Base-by-base conservation (phyloP, 2,888 invertebrate species). In the Odiellus spinosus region DNA sequence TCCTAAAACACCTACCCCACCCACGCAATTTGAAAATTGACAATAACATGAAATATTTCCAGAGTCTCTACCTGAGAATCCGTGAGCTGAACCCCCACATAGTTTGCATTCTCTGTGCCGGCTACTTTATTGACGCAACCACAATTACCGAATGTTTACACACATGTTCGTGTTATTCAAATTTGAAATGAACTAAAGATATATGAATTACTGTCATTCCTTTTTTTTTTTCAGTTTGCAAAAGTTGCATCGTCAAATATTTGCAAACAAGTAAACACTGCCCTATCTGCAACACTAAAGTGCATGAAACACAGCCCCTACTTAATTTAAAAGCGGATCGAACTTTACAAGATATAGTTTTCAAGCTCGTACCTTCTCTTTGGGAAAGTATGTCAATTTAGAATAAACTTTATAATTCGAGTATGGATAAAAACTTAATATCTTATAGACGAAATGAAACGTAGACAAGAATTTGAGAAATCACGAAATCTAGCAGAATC, bases 331-430 rank as follows among this genome's bases (percentile, higher is more conserved):
- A 67, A 54, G 57, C 83, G 56, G 93, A 93, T 69, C 84, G 87
- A 64, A 86, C 88, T 21, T 73, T 91, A 45, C 93, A 93, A 71
- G 88, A 88, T 58, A 84, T 93, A 63, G 91, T 93, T 6, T 93
- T 91, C 70, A 93, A 93, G 71, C 71, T 93, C 59, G 91, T 93
- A 45, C 93, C 93, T 44, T 87, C 86, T n/a, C 72, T 93, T 14
- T 91, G 87, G 66, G 80, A 86, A 69, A 74, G 78, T 77, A 68
- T 69, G 74, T 65, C 50, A 33, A 26, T 5, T 2, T n/a, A 36
- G 38, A 36, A 36, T 17, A 8, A 17, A 12, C 12, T 36, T n/a
- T n/a, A n/a, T n/a, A n/a, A n/a, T n/a, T 36, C 15, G 5, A 2
- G 38, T 10, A 36, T n/a, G 4, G 4, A 15, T 17, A n/a, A 12